These are phyloP conservation scores for Montipora foliosa DNA, from an alignment of 64 coral and sea anemone species.

Conservation along the genomic window DNA sequence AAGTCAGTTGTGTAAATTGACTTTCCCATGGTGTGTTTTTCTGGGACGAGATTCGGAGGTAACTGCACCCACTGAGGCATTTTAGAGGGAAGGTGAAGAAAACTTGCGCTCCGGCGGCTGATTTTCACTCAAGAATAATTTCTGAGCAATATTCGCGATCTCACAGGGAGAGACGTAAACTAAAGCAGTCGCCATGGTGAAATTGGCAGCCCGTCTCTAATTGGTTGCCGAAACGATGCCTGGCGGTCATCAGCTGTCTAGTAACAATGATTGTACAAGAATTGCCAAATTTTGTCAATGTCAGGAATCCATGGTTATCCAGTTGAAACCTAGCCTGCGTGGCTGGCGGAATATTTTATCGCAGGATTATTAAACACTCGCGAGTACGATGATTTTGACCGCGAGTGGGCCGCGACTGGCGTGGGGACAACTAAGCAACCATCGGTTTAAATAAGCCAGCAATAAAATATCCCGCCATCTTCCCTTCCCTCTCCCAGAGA, in stretches of 20 bases:
- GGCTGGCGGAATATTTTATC: too few species aligned
- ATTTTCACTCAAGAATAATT: background rate
- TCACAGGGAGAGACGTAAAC: slow-evolving; percentile 28
- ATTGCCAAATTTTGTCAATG: too few species aligned
- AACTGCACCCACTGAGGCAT: slow-evolving; percentile 90
- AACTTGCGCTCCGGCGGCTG: background rate
- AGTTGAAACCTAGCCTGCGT: too few species aligned
- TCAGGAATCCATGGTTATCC: too few species aligned
- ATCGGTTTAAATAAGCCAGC: too few species aligned
- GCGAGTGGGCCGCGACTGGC: too few species aligned
- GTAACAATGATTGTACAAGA: too few species aligned
- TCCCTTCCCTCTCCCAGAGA: too few species aligned
- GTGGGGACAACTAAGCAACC: too few species aligned
- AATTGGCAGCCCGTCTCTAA: slow-evolving; percentile 11
- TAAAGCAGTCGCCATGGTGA: slow-evolving; percentile 71
- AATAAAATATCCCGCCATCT: too few species aligned
- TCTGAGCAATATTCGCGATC: background rate
- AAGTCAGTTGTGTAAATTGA: slow-evolving; percentile 88
- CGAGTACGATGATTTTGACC: too few species aligned
- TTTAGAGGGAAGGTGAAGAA: background rate
- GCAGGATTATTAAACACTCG: too few species aligned
- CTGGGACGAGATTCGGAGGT: slow-evolving; percentile 85
- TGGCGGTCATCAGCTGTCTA: slow-evolving; percentile 56
- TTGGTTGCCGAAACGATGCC: slow-evolving; percentile 58
- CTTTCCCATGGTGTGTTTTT: slow-evolving; percentile 77